These are phyloP conservation scores for Xyliphius kryptos DNA, from an alignment of 2,113 vertebrate genomes.

Conservation along the genomic window DNA sequence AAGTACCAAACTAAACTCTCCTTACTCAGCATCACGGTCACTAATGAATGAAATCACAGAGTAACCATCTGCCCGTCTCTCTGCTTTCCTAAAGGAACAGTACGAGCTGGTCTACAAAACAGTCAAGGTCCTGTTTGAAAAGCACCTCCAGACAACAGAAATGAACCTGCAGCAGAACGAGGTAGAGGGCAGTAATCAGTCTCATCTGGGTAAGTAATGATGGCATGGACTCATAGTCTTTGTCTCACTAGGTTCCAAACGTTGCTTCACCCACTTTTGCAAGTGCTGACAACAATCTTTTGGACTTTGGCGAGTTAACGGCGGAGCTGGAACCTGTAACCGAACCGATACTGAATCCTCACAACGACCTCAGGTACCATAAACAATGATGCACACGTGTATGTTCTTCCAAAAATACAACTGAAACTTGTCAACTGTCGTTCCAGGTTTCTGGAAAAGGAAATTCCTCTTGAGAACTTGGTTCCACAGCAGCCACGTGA, in stretches of 20 bases:
- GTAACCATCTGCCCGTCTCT: conserved; percentile 9
- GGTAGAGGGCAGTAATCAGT: background rate
- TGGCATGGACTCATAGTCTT: too few species aligned
- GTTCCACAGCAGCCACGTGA: background rate
- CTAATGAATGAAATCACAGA: too few species aligned
- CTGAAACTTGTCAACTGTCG: background rate
- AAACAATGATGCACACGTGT: background rate
- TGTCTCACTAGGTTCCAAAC: conserved; percentile 38
- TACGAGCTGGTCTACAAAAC: conserved; percentile 84
- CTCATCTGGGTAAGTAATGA: too few species aligned
- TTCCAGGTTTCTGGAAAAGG: conserved; percentile 5
- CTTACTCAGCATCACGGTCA: background rate
- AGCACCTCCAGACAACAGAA: conserved; percentile 62
- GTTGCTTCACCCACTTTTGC: background rate
- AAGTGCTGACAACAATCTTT: conserved; percentile 20
- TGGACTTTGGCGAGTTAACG: conserved; percentile 36
- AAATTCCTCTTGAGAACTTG: conserved; percentile 2
- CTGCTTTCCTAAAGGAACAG: conserved; percentile 71
- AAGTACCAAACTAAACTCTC: conserved; percentile 61
- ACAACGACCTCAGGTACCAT: conserved; percentile 22
- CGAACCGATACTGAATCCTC: conserved; percentile 1
- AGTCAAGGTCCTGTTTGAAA: conserved; percentile 77
- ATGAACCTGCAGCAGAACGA: conserved; percentile 31
- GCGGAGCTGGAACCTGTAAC: conserved; percentile 7
- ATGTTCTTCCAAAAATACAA: background rate